These are phyloP conservation scores for Stenurella melanura DNA, from an alignment of 2,888 invertebrate species.

Conservation along the genomic window DNA sequence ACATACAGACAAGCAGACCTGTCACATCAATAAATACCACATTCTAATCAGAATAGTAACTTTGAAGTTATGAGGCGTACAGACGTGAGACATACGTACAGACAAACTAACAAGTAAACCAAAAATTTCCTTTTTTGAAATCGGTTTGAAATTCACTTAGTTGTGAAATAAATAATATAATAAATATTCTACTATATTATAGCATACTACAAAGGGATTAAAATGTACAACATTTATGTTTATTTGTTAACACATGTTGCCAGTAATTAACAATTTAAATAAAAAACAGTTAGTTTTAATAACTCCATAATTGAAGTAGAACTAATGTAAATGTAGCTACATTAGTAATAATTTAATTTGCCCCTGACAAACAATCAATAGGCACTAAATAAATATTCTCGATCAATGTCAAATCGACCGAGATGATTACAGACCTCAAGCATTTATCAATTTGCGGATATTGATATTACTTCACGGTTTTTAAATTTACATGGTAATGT, in stretches of 20 bases:
- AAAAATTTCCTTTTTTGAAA: no score
- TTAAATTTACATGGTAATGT: not conserved
- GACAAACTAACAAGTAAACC: no score
- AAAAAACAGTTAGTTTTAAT: not conserved
- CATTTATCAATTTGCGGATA: slow-evolving; percentile 36
- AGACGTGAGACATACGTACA: no score
- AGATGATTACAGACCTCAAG: slow-evolving; percentile 27
- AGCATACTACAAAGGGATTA: no score
- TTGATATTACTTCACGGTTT: slow-evolving; percentile 8
- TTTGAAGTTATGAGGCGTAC: no score
- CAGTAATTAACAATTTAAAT: not conserved
- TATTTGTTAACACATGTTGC: not conserved
- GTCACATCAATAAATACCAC: no score
- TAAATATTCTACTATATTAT: no score
- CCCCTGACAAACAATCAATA: slow-evolving; percentile 32
- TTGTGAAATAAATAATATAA: no score
- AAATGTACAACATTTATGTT: not conserved
- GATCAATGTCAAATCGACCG: slow-evolving; percentile 34
- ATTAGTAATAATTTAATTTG: slow-evolving; percentile 21
- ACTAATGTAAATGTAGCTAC: not conserved
- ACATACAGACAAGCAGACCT: no score
- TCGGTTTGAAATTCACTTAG: no score
- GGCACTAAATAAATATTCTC: slow-evolving; percentile 31
- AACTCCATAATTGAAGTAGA: not conserved
- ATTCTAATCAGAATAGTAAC: no score